phyloP scores from a whole-genome alignment of 2,797 vertebrate species.

The Lacerta agilis region DNA sequence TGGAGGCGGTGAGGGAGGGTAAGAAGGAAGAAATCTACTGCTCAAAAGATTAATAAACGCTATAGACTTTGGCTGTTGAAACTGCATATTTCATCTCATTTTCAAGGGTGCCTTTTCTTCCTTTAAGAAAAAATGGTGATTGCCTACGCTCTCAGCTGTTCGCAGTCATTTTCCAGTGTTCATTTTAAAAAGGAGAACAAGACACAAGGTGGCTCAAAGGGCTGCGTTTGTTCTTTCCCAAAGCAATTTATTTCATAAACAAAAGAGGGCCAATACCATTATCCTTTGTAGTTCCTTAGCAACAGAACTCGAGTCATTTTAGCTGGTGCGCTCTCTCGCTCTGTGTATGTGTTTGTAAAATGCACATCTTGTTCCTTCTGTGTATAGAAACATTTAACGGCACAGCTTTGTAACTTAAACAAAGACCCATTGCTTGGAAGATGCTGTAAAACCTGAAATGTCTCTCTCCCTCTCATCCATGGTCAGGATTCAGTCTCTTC shows the following conservation, averaged over 20 bases:
- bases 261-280: conserved; percentile 54
- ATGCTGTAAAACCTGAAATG: background rate
- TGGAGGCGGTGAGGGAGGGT: background rate
- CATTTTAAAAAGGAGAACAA: conserved; percentile 58
- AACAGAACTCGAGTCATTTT: conserved; percentile 56
- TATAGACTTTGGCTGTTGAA: conserved; percentile 40
- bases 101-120: conserved; percentile 59
- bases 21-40: conserved; percentile 36
- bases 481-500: background rate
- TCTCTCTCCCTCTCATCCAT: background rate
- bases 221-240: conserved; percentile 59
- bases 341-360: background rate
- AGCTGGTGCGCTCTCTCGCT: background rate
- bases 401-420: conserved; percentile 14
- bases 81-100: conserved; percentile 68
- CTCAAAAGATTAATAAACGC: conserved; percentile 62
- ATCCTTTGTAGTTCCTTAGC: conserved; percentile 67
- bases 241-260: conserved; percentile 66
- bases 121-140: conserved; percentile 51
- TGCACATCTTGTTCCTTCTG: conserved; percentile 29
- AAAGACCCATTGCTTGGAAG: background rate
- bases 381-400: conserved; percentile 41
- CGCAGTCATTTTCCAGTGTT: conserved; percentile 51
- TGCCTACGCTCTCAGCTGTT: conserved; percentile 18
- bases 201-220: conserved; percentile 55